These are phyloP conservation scores for Caenorhabditis virilis DNA, from an alignment of 2,888 invertebrate genomes.

Conservation along the genomic window DNA sequence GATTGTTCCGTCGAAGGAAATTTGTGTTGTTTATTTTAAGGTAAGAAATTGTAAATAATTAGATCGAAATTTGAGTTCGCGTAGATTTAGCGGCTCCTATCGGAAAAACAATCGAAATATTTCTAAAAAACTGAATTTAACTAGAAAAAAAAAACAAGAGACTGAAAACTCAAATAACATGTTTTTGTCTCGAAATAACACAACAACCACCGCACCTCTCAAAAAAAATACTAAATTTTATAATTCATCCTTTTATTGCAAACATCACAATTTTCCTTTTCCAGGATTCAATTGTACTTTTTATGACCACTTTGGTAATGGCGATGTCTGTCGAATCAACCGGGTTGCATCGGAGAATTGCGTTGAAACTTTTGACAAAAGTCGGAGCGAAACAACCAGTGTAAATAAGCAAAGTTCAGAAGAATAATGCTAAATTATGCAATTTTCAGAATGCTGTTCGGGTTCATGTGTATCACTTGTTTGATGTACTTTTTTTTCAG, in stretches of 20 bases:
- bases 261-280: too few relatives aligned
- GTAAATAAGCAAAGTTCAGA: constrained; percentile 5
- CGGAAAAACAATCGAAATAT: too few relatives aligned
- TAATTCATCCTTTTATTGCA: too few relatives aligned
- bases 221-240: too few relatives aligned
- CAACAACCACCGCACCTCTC: too few relatives aligned
- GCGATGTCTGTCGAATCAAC: constrained; percentile 51
- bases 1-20: constrained; percentile 40
- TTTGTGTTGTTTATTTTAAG: constrained; percentile 38
- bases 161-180: too few relatives aligned
- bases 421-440: constrained; percentile 1
- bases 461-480: constrained; percentile 43
- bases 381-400: constrained; percentile 39
- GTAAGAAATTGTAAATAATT: too few relatives aligned
- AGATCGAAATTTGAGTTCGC: too few relatives aligned
- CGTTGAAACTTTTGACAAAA: constrained; percentile 40
- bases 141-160: too few relatives aligned
- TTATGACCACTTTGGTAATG: constrained; percentile 45
- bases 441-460: constrained; percentile 43
- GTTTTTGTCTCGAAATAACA: too few relatives aligned
- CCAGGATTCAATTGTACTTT: constrained; percentile 44
- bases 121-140: too few relatives aligned
- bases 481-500: constrained; percentile 32
- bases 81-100: too few relatives aligned
- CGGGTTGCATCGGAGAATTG: constrained; percentile 44